phyloP scores from a whole-genome alignment of 2,888 invertebrate genomes.

The Microplitis manilae region DNA sequence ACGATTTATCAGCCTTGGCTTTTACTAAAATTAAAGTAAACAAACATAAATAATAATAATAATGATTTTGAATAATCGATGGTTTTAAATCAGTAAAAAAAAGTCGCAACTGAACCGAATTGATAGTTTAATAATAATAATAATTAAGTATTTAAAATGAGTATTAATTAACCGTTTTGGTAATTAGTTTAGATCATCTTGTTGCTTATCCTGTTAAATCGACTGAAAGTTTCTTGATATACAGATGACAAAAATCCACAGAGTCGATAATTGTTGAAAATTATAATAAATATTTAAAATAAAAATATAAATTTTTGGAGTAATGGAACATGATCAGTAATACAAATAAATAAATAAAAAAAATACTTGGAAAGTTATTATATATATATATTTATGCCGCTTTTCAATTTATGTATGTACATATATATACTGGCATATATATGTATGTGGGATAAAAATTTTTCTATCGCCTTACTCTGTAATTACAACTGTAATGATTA shows the following conservation, averaged over 20 bases:
- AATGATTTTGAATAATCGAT: background rate
- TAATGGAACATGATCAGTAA: background rate
- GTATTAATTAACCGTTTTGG: slow-evolving; percentile 23
- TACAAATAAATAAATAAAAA: background rate
- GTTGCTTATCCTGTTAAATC: slow-evolving; percentile 41
- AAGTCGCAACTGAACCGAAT: background rate
- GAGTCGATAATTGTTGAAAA: slow-evolving; percentile 27
- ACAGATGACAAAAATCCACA: background rate
- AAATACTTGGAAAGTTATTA: slow-evolving; percentile 13
- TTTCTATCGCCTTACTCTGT: slow-evolving; percentile 18
- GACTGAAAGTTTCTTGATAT: slow-evolving; percentile 36
- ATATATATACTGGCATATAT: slow-evolving; percentile 38
- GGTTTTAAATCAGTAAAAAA: background rate
- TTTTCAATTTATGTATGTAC: slow-evolving; percentile 37
- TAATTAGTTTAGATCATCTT: slow-evolving; percentile 29
- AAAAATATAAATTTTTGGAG: background rate
- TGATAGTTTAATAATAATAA: background rate
- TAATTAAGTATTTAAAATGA: slow-evolving; percentile 27
- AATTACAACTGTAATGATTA: slow-evolving; percentile 3
- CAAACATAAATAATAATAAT: background rate
- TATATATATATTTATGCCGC: slow-evolving; percentile 24
- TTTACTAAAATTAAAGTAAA: background rate
- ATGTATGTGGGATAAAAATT: slow-evolving; percentile 33
- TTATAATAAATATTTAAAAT: background rate
- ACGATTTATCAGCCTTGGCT: background rate